A percentile compares a stretch with the other conserved stretches of the same genome.
phyloP scores from a whole-genome alignment of 1,140 invertebrate species.

The Saxidomus purpurata region DNA sequence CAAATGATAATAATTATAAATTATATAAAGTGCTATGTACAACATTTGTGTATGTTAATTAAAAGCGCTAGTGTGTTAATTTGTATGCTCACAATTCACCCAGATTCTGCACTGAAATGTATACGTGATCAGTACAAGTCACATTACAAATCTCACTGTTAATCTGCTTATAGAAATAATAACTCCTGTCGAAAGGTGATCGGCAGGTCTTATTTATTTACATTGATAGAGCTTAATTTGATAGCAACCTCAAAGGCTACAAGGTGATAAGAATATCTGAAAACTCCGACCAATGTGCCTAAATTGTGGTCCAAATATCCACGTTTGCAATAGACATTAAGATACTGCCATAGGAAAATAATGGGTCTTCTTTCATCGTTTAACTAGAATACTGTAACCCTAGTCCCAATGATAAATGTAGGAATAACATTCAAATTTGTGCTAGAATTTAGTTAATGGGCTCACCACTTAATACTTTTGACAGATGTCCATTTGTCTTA shows the following conservation, averaged over 20 bases:
- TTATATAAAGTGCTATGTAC: no score
- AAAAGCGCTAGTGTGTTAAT: no score
- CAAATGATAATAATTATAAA: no score
- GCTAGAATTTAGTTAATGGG: slow-evolving; percentile 50
- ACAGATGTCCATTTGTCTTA: slow-evolving; percentile 60
- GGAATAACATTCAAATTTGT: slow-evolving; percentile 54
- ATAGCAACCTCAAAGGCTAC: slow-evolving; percentile 7
- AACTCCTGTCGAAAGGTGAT: background rate
- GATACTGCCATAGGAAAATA: slow-evolving; percentile 32
- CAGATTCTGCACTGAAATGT: no score
- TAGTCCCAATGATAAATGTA: slow-evolving; percentile 47
- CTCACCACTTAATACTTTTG: slow-evolving; percentile 46
- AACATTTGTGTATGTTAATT: no score
- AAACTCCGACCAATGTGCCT: background rate
- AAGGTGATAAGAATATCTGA: background rate
- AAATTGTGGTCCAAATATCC: background rate
- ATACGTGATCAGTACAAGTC: no score
- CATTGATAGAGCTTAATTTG: slow-evolving; percentile 17
- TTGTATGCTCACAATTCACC: no score
- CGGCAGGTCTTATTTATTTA: background rate
- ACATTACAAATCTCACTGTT: no score
- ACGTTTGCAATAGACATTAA: slow-evolving; percentile 48
- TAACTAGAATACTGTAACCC: slow-evolving; percentile 44
- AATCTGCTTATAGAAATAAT: no score
- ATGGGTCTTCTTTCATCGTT: slow-evolving; percentile 47